phyloP scores from a whole-genome alignment of 1,140 invertebrate genomes.

The Tenebrio molitor region DNA sequence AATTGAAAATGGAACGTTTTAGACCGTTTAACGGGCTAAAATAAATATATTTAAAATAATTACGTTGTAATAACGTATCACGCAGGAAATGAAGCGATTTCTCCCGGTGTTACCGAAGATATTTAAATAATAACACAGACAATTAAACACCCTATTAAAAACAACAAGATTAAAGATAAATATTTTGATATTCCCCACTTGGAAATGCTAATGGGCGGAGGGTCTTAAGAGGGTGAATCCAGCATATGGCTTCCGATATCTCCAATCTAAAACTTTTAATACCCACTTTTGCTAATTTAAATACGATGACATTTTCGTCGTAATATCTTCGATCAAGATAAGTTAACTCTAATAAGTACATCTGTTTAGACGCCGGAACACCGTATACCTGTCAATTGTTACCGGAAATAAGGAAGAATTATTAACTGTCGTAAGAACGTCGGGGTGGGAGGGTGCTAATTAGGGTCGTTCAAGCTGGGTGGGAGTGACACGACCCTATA shows the following conservation, averaged over 20 bases:
- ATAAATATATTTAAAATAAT: conserved; percentile 55
- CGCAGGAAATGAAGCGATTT: conserved; percentile 58
- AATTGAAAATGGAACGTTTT: background rate
- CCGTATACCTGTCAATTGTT: conserved; percentile 54
- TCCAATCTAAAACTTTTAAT: conserved; percentile 53
- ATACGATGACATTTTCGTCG: conserved; percentile 59
- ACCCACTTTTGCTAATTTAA: conserved; percentile 59
- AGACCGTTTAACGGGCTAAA: conserved; percentile 48
- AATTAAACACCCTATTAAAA: conserved; percentile 60
- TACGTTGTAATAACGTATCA: conserved; percentile 50
- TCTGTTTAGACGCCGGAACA: conserved; percentile 58
- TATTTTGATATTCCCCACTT: conserved; percentile 57
- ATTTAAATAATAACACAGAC: conserved; percentile 59
- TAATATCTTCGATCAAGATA: conserved; percentile 56
- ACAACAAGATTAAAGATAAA: conserved; percentile 52
- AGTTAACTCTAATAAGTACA: conserved; percentile 57
- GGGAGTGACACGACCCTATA: conserved; percentile 18
- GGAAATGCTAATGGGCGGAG: conserved; percentile 54
- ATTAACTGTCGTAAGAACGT: conserved; percentile 35
- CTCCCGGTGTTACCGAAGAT: conserved; percentile 47
- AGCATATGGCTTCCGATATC: conserved; percentile 51
- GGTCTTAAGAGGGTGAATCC: conserved; percentile 44
- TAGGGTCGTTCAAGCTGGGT: conserved; percentile 26
- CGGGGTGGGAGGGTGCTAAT: conserved; percentile 36
- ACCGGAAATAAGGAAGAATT: conserved; percentile 49